Base-by-base conservation (phyloP, 2,113 vertebrate genomes). In the Chionodraco myersi region DNA sequence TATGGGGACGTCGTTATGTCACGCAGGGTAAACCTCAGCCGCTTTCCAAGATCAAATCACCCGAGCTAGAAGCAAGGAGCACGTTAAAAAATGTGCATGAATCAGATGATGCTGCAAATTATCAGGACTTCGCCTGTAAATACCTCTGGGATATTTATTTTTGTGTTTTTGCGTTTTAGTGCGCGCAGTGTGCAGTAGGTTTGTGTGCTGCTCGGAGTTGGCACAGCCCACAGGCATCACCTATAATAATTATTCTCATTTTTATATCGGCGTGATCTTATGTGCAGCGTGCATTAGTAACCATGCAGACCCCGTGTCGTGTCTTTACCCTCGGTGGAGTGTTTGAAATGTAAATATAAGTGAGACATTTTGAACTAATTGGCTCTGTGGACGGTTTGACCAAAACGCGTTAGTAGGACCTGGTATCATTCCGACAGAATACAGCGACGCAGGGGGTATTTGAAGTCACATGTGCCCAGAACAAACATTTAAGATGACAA, bases 401-500 rank as follows among this genome's bases (percentile, higher is more conserved):
- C 75, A 44, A 41, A 79, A 79, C 59, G 68, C 77, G 56, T 73
- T 18, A 34, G 53, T 64, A 77, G 75, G 80, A 87, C 86, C 80
- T 83, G 60, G 18, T 45, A 18, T 54, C 51, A 30, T 79, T 48
- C 59, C 48, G 62, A 52, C 52, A 73, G 57, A 58, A 36, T 54
- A 70, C 68, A 59, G 64, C 72, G 72, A 82, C 77, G 73, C 82
- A 72, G 78, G 21, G 77, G 86, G 73, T 72, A 68, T 75, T 78
- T 62, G 86, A 48, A 88, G 80, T 84, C 88, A 88, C 82, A 78
- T 74, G 86, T 80, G 85, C 84, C 74, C 88, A 54, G 79, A 83
- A 41, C 72, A 85, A 86, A 84, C 83, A 85, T 85, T 77, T 91
- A 93, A 92, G 84, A 94, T 94, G 93, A 92, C 88, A 88, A 89